These are phyloP conservation scores for Sebastes variabilis DNA, from an alignment of 2,797 vertebrate genomes.

Conservation along the genomic window DNA sequence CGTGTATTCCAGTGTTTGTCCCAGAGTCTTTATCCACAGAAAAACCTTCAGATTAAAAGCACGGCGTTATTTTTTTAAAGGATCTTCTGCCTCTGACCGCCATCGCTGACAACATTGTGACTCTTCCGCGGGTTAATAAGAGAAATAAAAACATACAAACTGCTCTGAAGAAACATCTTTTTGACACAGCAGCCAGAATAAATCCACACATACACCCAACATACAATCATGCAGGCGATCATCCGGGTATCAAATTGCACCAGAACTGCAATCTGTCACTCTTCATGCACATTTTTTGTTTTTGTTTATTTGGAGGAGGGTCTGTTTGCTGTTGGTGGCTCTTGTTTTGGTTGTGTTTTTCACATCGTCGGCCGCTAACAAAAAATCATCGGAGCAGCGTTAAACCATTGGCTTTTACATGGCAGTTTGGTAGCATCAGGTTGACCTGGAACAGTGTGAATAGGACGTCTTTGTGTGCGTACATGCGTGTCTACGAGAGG, in stretches of 20 bases:
- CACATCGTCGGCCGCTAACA: not conserved
- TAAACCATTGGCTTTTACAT: constrained; percentile 31
- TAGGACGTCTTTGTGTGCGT: constrained; percentile 23
- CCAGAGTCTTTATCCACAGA: constrained; percentile 41
- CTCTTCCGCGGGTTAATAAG: constrained; percentile 42
- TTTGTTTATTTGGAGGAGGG: not conserved
- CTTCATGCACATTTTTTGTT: constrained; percentile 49
- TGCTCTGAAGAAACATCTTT: constrained; percentile 37
- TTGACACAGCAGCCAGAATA: constrained; percentile 46
- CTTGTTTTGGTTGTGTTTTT: constrained; percentile 28
- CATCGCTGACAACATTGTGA: constrained; percentile 18
- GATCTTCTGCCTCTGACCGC: constrained; percentile 8
- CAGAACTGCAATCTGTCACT: constrained; percentile 41
- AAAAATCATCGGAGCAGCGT: constrained; percentile 12
- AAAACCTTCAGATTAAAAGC: constrained; percentile 51
- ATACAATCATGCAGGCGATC: constrained; percentile 57
- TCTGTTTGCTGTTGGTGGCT: constrained; percentile 6
- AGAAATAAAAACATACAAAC: constrained; percentile 43
- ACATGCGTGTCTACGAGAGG: constrained; percentile 54
- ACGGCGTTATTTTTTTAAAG: not conserved
- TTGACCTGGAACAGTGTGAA: constrained; percentile 41
- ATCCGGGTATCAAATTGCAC: constrained; percentile 41
- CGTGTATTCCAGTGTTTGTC: constrained; percentile 61
- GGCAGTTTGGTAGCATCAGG: constrained; percentile 70
- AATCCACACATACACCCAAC: constrained; percentile 44